phyloP scores from a whole-genome alignment of 2,113 vertebrate genomes.

The Isurus oxyrinchus region DNA sequence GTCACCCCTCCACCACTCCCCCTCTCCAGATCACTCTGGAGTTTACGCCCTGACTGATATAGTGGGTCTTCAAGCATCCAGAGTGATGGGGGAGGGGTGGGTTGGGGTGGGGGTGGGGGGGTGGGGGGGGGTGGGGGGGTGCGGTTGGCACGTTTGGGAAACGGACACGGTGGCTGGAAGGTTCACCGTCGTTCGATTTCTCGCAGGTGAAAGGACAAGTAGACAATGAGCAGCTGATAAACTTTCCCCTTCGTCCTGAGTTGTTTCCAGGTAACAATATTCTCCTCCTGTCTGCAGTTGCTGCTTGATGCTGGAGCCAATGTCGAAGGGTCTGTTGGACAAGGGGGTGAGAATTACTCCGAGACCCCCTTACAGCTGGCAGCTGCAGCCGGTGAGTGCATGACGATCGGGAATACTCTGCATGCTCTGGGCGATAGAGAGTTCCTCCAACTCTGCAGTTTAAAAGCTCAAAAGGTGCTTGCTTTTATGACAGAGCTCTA shows the following conservation, averaged over 20 bases:
- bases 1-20: too few relatives aligned
- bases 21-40: too few relatives aligned
- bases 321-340: constrained; percentile 91
- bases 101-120: too few relatives aligned
- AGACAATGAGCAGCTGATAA: background rate
- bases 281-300: constrained; percentile 64
- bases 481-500: background rate
- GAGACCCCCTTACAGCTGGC: constrained; percentile 94
- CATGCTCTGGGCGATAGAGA: background rate
- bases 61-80: too few relatives aligned
- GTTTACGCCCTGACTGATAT: background rate
- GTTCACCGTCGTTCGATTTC: background rate
- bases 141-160: background rate
- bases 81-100: background rate
- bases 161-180: background rate
- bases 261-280: background rate
- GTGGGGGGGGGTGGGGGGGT: too few relatives aligned
- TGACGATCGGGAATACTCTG: background rate
- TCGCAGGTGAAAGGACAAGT: background rate
- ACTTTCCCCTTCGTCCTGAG: background rate
- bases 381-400: constrained; percentile 78
- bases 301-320: constrained; percentile 88
- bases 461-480: background rate
- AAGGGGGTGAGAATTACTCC: constrained; percentile 92
- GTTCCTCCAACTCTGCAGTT: background rate